These are phyloP conservation scores for Arizona elegans DNA, from an alignment of 2,113 vertebrate species.

Conservation along the genomic window DNA sequence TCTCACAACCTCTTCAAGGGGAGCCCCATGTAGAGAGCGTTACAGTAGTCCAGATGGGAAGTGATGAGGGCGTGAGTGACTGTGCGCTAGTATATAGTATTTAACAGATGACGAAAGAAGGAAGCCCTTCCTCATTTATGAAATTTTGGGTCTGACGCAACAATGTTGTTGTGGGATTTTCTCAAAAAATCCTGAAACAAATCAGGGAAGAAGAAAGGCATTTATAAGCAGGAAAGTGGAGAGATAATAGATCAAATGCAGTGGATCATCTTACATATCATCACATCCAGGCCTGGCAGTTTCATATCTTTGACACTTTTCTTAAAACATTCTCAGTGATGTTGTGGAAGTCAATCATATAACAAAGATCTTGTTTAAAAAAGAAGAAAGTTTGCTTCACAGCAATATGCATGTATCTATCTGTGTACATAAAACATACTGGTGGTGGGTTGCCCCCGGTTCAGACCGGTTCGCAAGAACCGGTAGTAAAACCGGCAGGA, in stretches of 20 bases:
- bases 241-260: neutral
- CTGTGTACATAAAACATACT: neutral
- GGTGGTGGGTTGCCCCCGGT: too few species aligned
- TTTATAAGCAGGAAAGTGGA: neutral
- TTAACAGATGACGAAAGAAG: neutral
- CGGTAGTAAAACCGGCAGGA: too few species aligned
- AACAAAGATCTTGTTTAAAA: conserved; percentile 44
- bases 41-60: too few species aligned
- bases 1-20: too few species aligned
- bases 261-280: conserved; percentile 9
- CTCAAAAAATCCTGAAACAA: neutral
- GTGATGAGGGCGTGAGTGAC: too few species aligned
- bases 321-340: conserved; percentile 32
- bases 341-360: conserved; percentile 49
- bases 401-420: neutral
- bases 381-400: conserved; percentile 17
- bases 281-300: neutral
- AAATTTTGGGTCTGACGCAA: neutral
- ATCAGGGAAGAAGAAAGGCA: neutral
- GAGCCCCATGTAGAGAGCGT: too few species aligned
- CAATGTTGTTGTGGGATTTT: neutral
- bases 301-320: conserved; percentile 34
- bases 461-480: too few species aligned
- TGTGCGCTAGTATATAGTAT: too few species aligned
- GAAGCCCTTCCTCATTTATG: neutral